Conservation (phyloP, 2,113 vertebrate genomes). For the Phylloscopus whistleri region DNA sequence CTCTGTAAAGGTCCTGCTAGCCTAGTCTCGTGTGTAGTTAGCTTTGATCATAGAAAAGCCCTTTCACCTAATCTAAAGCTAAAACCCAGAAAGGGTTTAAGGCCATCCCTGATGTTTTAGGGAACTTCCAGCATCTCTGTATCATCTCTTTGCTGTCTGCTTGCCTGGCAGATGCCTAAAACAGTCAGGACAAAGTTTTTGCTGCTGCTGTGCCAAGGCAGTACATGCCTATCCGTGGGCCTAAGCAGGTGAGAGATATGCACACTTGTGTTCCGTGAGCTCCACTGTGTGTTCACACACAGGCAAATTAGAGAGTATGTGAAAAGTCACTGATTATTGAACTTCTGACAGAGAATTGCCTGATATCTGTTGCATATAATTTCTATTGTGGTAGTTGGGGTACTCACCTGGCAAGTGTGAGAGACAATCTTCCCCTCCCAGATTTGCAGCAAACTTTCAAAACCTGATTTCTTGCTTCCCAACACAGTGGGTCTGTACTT, state of each 20-base stretch:
- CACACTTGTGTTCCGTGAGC: accelerated
- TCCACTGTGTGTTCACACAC: background rate
- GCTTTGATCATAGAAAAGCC: background rate
- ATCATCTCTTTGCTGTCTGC: background rate
- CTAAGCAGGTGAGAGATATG: background rate
- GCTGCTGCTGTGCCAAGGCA: background rate
- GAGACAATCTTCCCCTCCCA: background rate
- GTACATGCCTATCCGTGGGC: background rate
- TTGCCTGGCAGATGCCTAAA: background rate
- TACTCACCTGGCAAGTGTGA: background rate
- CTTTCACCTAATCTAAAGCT: background rate
- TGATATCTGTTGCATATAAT: background rate
- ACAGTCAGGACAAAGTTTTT: background rate
- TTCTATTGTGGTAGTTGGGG: background rate
- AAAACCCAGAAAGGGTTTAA: background rate
- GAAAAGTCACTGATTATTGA: background rate
- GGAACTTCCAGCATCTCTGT: background rate
- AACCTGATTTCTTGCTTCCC: background rate
- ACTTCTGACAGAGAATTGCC: background rate
- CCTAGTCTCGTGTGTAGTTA: background rate
- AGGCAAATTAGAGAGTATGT: background rate
- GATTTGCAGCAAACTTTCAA: background rate
- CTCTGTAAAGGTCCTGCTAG: background rate
- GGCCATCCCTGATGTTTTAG: background rate
- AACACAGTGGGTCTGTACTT: background rate